Percentiles rank a stretch among this genome's conserved stretches.
Conservation (phyloP, 2,888 invertebrate species). For the Orthosia cruda region DNA sequence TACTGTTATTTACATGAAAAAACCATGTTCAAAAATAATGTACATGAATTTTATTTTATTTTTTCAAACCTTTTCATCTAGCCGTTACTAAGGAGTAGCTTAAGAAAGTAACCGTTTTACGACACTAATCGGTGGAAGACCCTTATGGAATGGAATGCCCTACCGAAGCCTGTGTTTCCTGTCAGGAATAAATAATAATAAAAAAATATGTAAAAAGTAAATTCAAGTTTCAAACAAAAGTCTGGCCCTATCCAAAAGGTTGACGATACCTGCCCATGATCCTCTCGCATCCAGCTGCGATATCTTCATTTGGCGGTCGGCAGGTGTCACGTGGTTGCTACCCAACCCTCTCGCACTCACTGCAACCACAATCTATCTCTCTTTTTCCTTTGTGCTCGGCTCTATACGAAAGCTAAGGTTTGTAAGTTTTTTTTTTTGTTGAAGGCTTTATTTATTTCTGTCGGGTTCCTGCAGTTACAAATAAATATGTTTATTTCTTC, state of each 20-base stretch:
- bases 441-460: constrained; percentile 89
- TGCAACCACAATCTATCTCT: constrained; percentile 68
- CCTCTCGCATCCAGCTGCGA: constrained; percentile 90
- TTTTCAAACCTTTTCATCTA: too few relatives aligned
- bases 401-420: constrained; percentile 85
- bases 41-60: too few relatives aligned
- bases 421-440: constrained; percentile 80
- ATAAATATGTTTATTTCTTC: constrained; percentile 79
- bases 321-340: constrained; percentile 90
- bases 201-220: too few relatives aligned
- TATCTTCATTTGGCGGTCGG: constrained; percentile 91
- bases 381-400: constrained; percentile 82
- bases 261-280: constrained; percentile 78
- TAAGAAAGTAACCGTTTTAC: too few relatives aligned
- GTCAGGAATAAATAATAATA: too few relatives aligned
- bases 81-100: too few relatives aligned
- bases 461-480: constrained; percentile 84
- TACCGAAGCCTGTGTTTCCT: too few relatives aligned
- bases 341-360: constrained; percentile 74
- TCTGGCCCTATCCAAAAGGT: constrained; percentile 66
- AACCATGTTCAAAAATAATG: too few relatives aligned
- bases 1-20: too few relatives aligned
- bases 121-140: too few relatives aligned
- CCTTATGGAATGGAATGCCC: too few relatives aligned
- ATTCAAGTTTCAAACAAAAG: background rate